These are phyloP conservation scores for Heterodera carotae DNA, from an alignment of 1,140 invertebrate species.

Conservation along the genomic window DNA sequence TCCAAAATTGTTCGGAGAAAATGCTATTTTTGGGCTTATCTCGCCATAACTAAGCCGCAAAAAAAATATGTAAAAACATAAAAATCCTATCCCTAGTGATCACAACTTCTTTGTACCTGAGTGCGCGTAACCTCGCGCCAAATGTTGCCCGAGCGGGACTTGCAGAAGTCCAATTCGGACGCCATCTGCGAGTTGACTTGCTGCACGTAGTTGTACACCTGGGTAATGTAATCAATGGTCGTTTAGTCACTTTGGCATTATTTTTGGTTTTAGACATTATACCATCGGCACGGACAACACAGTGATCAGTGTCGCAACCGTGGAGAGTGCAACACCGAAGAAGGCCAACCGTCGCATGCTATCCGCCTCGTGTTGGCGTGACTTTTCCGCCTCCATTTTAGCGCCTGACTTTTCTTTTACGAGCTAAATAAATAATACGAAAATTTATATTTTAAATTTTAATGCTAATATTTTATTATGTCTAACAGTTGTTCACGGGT, in stretches of 20 bases:
- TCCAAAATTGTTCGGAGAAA: too few relatives aligned
- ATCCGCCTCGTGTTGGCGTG: slow-evolving; percentile 36
- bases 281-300: slow-evolving; percentile 61
- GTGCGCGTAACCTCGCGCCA: slow-evolving; percentile 52
- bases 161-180: slow-evolving; percentile 49
- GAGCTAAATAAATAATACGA: too few relatives aligned
- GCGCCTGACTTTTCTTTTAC: neutral
- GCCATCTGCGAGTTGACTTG: slow-evolving; percentile 47
- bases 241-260: neutral
- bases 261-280: slow-evolving; percentile 5
- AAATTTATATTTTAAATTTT: too few relatives aligned
- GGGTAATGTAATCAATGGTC: too few relatives aligned
- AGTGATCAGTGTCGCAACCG: slow-evolving; percentile 60
- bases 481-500: too few relatives aligned
- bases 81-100: too few relatives aligned
- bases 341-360: slow-evolving; percentile 42
- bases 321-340: slow-evolving; percentile 49
- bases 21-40: too few relatives aligned
- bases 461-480: too few relatives aligned
- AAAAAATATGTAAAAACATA: too few relatives aligned
- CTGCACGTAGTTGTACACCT: slow-evolving; percentile 61
- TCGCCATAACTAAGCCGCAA: too few relatives aligned
- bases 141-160: slow-evolving; percentile 46
- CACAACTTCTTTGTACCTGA: slow-evolving; percentile 31
- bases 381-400: slow-evolving; percentile 5